A percentile compares a stretch with the other conserved stretches of the same genome.
phyloP scores from a whole-genome alignment of 2,797 vertebrate species.

The Tamandua tetradactyla region DNA sequence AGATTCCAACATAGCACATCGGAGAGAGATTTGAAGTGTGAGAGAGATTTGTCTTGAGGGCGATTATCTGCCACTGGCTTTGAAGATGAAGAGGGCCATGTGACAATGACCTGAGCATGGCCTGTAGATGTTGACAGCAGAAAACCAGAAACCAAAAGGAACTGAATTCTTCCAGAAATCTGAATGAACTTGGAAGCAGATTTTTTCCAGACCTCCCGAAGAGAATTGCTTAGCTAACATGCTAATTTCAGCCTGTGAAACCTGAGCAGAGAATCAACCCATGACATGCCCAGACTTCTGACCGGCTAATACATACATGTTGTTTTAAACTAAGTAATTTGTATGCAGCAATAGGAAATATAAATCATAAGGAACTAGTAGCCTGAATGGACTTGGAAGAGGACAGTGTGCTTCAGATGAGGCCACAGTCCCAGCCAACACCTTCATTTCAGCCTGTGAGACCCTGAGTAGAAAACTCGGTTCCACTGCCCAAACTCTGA shows the following conservation, averaged over 20 bases:
- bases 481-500: not conserved
- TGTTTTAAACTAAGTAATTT: constrained; percentile 4
- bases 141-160: not conserved
- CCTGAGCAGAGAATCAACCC: not conserved
- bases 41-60: not conserved
- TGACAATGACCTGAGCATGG: not conserved
- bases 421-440: not conserved
- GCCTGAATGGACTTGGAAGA: not conserved
- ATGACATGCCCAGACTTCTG: not conserved
- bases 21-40: not conserved
- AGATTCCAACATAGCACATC: not conserved
- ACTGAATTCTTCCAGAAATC: not conserved
- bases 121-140: not conserved
- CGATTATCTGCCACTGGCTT: not conserved
- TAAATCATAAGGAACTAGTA: not conserved
- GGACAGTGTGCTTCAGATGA: not conserved
- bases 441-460: not conserved
- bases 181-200: accelerated
- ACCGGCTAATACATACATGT: not conserved
- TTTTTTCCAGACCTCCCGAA: not conserved
- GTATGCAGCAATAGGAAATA: not conserved
- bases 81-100: not conserved
- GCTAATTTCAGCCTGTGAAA: not conserved
- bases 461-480: not conserved
- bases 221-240: not conserved